Evolutionary conservation across 2,888 invertebrate species (phyloP).

Genomic region (Alsophila aescularia): DNA sequence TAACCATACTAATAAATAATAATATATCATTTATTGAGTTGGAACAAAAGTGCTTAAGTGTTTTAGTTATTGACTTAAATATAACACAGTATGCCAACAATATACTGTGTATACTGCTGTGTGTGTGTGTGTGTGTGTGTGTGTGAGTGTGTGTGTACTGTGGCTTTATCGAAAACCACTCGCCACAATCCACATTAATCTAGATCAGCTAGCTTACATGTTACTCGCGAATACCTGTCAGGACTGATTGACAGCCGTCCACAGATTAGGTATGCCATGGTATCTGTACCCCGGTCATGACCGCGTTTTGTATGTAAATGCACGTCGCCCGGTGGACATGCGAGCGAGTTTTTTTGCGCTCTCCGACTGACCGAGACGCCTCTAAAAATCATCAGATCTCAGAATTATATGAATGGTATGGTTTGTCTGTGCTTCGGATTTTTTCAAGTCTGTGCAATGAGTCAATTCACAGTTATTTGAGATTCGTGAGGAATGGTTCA

Average conservation of each 20-base stretch:
- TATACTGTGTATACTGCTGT: no score
- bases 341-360: conserved; percentile 54
- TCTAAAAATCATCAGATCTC: conserved; percentile 54
- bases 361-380: conserved; percentile 49
- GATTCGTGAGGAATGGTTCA: background rate
- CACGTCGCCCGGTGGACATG: conserved; percentile 46
- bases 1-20: no score
- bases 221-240: conserved; percentile 63
- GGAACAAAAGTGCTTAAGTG: no score
- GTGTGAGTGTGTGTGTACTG: background rate
- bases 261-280: conserved; percentile 76
- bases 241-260: conserved; percentile 70
- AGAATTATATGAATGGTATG: conserved; percentile 53
- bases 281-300: conserved; percentile 70
- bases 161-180: conserved; percentile 27
- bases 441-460: conserved; percentile 13
- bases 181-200: conserved; percentile 27
- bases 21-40: no score
- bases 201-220: conserved; percentile 45
- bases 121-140: no score
- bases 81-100: no score
- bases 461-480: background rate
- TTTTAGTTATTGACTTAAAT: no score
- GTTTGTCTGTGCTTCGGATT: conserved; percentile 48
- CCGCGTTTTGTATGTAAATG: conserved; percentile 79